These are phyloP conservation scores for Pantala flavescens DNA, from an alignment of 1,140 invertebrate genomes.

Conservation along the genomic window DNA sequence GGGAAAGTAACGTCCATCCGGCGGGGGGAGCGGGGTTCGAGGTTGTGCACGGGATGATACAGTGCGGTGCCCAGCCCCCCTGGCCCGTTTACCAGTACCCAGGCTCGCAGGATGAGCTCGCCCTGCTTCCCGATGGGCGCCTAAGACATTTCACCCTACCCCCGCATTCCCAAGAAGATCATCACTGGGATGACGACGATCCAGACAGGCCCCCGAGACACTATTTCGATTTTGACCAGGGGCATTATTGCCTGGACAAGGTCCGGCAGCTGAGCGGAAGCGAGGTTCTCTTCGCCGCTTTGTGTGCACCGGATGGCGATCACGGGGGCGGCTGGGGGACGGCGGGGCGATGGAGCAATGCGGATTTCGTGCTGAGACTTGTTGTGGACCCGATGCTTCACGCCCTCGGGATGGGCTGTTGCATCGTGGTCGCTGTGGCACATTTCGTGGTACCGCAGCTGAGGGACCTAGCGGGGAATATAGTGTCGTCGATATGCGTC, in stretches of 20 bases:
- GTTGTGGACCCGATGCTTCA: constrained; percentile 65
- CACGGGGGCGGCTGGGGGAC: background rate
- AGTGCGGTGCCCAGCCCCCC: constrained; percentile 54
- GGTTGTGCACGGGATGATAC: constrained; percentile 52
- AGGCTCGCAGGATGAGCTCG: constrained; percentile 46
- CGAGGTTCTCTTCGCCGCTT: constrained; percentile 52
- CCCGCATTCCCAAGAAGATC: constrained; percentile 39
- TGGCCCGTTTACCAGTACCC: constrained; percentile 60
- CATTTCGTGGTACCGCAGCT: constrained; percentile 75
- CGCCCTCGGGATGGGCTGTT: constrained; percentile 54
- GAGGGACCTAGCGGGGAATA: constrained; percentile 69
- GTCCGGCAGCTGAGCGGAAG: constrained; percentile 35
- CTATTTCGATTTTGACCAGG: constrained; percentile 57
- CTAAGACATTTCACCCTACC: constrained; percentile 46
- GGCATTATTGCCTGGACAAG: constrained; percentile 69
- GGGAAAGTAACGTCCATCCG: constrained; percentile 35
- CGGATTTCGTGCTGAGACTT: constrained; percentile 58
- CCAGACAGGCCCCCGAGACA: constrained; percentile 13
- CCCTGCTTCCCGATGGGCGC: constrained; percentile 53
- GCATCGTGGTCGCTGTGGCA: constrained; percentile 62
- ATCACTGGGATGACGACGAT: constrained; percentile 27
- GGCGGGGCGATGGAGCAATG: constrained; percentile 45
- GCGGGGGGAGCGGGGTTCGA: constrained; percentile 28
- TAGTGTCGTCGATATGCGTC: constrained; percentile 64
- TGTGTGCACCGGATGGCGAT: constrained; percentile 58